Base-by-base conservation (phyloP, 2,888 invertebrate genomes). In the Coleophora flavipennella region DNA sequence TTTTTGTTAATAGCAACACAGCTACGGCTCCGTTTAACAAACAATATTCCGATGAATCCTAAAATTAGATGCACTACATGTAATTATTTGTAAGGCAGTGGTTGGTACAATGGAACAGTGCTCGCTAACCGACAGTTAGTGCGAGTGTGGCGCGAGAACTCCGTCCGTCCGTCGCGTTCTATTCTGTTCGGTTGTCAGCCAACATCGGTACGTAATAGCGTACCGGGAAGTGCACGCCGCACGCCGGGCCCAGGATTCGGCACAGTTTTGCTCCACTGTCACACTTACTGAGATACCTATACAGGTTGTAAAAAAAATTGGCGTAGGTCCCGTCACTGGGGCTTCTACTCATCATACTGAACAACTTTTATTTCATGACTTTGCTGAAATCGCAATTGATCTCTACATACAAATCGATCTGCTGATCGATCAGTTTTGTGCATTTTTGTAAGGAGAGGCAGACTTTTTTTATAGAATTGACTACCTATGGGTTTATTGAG, bases 151-250 rank as follows among this genome's bases (percentile, higher is more conserved):
- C 20, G 6, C 20, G 6, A 20, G 53, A 51, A 56, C 61, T 51
- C 55, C 58, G 43, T 46, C 50, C 56, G 56, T 56, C 59, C 57
- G 61, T 59, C 56, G 55, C 51, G 52, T 48, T 48, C 40, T 36
- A 40, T 48, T 45, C 51, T 51, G 40, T 52, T 51, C 53, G 55
- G 53, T 56, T 53, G 35, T 14, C 33, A 12, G 38, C 36, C 29
- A 13, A 20, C 39, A 14, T 36, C 13, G 26, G 39, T 26, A 31
- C 35, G 40, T 41, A 40, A 41, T 40, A 28, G 40, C 53, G 58
- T 50, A 67, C 67, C 67, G 67, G 76, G 74, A 75, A 75, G 62
- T 62, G 55, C 51, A 54, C 47, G 40, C 44, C 45, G 41, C 48
- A 44, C 50, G 44, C 46, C 50, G 45, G 49, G 49, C 58, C n/a